A percentile compares a stretch with the other conserved stretches of the same genome.
Conservation (phyloP, 2,797 vertebrate species). For the Oreochromis grahami region DNA sequence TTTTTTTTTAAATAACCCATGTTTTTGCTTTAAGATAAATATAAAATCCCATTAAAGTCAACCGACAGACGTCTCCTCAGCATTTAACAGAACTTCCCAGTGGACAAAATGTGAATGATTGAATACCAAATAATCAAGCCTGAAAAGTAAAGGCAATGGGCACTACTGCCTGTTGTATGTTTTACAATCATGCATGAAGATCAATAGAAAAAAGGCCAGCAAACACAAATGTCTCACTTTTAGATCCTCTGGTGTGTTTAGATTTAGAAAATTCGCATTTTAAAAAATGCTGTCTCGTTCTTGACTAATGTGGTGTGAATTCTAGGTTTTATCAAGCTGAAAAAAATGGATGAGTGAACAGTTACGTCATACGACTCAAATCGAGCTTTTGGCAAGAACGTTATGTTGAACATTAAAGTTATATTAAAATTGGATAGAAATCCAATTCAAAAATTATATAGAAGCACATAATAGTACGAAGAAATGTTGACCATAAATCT, state of each 20-base stretch:
- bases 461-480: not conserved
- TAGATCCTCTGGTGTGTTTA: not conserved
- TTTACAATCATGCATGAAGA: not conserved
- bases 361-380: not conserved
- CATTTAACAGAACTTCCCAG: not conserved
- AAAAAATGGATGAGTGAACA: not conserved
- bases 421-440: not conserved
- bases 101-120: not conserved
- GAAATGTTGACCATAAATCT: not conserved
- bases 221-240: not conserved
- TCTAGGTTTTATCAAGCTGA: not conserved
- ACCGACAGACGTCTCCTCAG: not conserved
- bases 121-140: not conserved
- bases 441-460: not conserved
- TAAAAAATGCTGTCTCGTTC: not conserved
- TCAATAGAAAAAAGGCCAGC: not conserved
- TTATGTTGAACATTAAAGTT: not conserved
- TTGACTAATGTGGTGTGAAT: not conserved
- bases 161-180: not conserved
- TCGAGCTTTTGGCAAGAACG: not conserved
- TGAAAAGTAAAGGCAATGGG: not conserved
- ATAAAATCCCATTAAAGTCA: conserved; percentile 11
- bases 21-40: not conserved
- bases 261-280: not conserved
- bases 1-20: conserved; percentile 22